Evolutionary conservation across 1,140 invertebrate species (phyloP).

Genomic region (Eriosoma lanigerum): DNA sequence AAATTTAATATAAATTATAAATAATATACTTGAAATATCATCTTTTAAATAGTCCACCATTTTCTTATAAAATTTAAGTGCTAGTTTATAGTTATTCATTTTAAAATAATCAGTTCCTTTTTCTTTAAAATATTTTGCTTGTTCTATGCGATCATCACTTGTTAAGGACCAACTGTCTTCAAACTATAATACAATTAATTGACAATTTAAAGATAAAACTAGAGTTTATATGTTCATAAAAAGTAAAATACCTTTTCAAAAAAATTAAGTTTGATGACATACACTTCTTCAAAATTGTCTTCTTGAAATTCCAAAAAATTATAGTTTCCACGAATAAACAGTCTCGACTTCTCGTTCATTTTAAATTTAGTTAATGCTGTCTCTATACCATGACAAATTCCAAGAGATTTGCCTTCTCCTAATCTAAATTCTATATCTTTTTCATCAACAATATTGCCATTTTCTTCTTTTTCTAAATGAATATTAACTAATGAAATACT

Average conservation of each 20-base stretch:
- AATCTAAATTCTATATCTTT: conserved; percentile 78
- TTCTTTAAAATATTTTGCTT: conserved; percentile 80
- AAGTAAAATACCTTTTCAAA: conserved; percentile 36
- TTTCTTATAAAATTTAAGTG: conserved; percentile 87
- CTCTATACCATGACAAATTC: conserved; percentile 82
- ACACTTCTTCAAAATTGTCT: conserved; percentile 7
- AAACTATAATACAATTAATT: conserved; percentile 58
- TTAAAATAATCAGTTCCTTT: conserved; percentile 93
- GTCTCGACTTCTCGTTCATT: conserved; percentile 74
- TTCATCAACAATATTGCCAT: conserved; percentile 71
- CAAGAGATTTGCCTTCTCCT: conserved; percentile 71
- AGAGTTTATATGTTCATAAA: background rate
- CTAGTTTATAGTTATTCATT: conserved; percentile 71
- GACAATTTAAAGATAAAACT: background rate
- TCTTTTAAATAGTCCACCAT: conserved; percentile 65
- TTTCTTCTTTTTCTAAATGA: conserved; percentile 73
- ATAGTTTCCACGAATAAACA: conserved; percentile 59
- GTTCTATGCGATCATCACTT: conserved; percentile 74
- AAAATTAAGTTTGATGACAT: conserved; percentile 42
- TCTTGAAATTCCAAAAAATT: background rate
- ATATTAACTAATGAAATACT: conserved; percentile 79
- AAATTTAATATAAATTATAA: background rate
- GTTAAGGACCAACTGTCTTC: conserved; percentile 83
- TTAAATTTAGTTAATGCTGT: conserved; percentile 81
- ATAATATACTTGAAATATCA: conserved; percentile 56